Percentiles rank a stretch among this genome's conserved stretches.
phyloP scores from a whole-genome alignment of 2,113 vertebrate genomes.

The Antennarius striatus region DNA sequence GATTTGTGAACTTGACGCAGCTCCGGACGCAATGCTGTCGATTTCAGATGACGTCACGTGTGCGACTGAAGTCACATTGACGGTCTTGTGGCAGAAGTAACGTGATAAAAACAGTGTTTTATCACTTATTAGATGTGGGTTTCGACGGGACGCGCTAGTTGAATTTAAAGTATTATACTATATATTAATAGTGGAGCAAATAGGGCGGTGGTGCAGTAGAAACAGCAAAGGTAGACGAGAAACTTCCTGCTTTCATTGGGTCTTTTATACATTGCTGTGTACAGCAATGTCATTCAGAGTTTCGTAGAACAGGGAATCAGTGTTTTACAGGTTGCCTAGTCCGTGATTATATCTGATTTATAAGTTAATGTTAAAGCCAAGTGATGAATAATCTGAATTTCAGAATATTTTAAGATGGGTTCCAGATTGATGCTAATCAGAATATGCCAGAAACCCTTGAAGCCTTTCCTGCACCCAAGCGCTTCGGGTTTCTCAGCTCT shows the following conservation, averaged over 20 bases:
- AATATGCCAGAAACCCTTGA: constrained; percentile 36
- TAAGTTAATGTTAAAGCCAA: not conserved
- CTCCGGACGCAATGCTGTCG: constrained; percentile 13
- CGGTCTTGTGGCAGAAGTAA: no score
- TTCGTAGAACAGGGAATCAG: not conserved
- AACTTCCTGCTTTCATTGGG: no score
- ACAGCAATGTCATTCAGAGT: not conserved
- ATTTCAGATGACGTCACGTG: constrained; percentile 44
- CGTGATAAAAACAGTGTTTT: not conserved
- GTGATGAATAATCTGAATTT: not conserved
- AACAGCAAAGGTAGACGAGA: no score
- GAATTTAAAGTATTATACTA: not conserved
- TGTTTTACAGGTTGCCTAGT: not conserved
- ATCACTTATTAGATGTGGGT: not conserved
- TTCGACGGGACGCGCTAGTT: not conserved
- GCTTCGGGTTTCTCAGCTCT: constrained; percentile 7
- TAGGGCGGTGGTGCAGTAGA: no score
- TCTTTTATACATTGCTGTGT: not conserved
- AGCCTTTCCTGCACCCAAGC: constrained; percentile 25
- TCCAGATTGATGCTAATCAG: constrained; percentile 43
- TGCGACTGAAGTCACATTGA: constrained; percentile 29
- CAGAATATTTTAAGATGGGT: constrained; percentile 46
- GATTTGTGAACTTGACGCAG: constrained; percentile 1
- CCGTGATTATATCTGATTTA: not conserved
- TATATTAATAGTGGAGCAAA: not conserved